Evolutionary conservation across 2,888 invertebrate species (phyloP).

Genomic region (Diarsia brunnea): DNA sequence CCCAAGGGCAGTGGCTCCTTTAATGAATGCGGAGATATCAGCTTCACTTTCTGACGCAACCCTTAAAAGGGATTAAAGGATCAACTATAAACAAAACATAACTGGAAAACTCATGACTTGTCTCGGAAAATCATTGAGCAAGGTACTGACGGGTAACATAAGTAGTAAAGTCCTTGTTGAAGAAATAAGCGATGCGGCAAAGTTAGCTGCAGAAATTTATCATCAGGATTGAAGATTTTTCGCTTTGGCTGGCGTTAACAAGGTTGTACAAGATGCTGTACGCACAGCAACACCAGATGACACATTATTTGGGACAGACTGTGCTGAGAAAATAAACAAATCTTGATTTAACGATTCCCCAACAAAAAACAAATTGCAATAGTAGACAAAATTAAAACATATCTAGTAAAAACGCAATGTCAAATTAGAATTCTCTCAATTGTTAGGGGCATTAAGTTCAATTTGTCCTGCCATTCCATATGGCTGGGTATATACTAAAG

Average conservation of each 20-base stretch:
- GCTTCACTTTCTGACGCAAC: not conserved
- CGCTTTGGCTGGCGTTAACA: not conserved
- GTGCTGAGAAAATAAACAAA: not conserved
- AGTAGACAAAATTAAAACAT: too few species aligned
- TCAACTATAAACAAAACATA: not conserved
- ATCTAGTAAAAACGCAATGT: too few species aligned
- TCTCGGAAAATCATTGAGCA: not conserved
- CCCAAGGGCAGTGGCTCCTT: constrained; percentile 1
- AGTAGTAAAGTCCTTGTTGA: not conserved
- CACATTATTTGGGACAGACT: constrained; percentile 6
- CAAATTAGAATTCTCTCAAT: too few species aligned
- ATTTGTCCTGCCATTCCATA: too few species aligned
- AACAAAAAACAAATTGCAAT: too few species aligned
- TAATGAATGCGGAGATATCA: constrained; percentile 7
- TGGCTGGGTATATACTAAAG: too few species aligned
- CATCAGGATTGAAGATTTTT: constrained; percentile 11
- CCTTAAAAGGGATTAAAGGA: constrained; percentile 4
- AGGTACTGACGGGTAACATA: not conserved
- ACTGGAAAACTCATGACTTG: constrained; percentile 5
- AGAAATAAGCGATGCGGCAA: constrained; percentile 5
- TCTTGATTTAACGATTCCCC: too few species aligned
- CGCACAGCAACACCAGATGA: not conserved
- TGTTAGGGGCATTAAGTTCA: too few species aligned
- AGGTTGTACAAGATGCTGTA: not conserved
- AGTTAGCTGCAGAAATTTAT: constrained; percentile 2